phyloP scores from a whole-genome alignment of 1,140 invertebrate genomes.

The Trissolcus basalis region DNA sequence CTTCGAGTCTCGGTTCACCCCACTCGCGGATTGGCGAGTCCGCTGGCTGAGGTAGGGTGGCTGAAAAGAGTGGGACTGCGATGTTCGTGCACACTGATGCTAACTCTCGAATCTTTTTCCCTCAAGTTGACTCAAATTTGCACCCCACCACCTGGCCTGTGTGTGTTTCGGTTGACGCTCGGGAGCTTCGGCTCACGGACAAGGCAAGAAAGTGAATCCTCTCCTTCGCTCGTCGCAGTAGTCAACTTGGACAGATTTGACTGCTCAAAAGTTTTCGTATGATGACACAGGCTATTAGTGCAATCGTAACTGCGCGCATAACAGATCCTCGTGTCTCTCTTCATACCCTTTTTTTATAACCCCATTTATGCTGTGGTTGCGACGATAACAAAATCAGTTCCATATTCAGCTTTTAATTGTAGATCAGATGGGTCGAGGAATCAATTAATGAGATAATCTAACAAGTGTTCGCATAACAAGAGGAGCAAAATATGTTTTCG shows the following conservation, averaged over 20 bases:
- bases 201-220: constrained; percentile 9
- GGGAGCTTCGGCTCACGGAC: constrained; percentile 20
- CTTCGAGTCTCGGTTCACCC: constrained; percentile 55
- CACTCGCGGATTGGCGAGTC: constrained; percentile 45
- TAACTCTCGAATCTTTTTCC: constrained; percentile 40
- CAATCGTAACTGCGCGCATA: constrained; percentile 13
- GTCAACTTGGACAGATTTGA: constrained; percentile 34
- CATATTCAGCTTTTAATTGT: no score
- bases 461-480: no score
- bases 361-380: not conserved
- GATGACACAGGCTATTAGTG: constrained; percentile 25
- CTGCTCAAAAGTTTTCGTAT: constrained; percentile 32
- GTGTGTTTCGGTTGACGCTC: constrained; percentile 19
- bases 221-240: constrained; percentile 18
- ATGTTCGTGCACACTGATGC: constrained; percentile 29
- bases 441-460: no score
- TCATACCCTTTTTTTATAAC: not conserved
- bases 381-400: no score
- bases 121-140: constrained; percentile 31
- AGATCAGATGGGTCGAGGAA: no score
- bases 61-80: constrained; percentile 47
- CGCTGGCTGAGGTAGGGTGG: constrained; percentile 13
- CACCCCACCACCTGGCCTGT: constrained; percentile 16
- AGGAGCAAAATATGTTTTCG: no score
- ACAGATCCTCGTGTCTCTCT: no score